Percentiles rank a stretch among this genome's conserved stretches.
These are phyloP conservation scores for Acrocephalus scirpaceus DNA, from an alignment of 2,797 vertebrate species.

Conservation along the genomic window DNA sequence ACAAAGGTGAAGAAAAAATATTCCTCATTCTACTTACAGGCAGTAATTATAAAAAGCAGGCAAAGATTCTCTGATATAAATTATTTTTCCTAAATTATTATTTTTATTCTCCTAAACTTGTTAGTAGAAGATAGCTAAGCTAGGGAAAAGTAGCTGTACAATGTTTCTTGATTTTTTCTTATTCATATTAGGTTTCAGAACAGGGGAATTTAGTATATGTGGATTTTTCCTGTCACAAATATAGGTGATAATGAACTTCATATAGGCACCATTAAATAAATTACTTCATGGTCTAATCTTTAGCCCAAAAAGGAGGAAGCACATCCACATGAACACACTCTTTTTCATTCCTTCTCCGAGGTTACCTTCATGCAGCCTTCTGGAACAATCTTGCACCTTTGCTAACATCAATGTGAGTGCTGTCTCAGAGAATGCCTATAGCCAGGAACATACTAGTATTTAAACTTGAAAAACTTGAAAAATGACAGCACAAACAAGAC, in stretches of 20 bases:
- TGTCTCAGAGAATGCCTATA: neutral
- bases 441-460: neutral
- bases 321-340: neutral
- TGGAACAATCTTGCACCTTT: rapidly evolving
- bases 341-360: neutral
- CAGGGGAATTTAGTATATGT: neutral
- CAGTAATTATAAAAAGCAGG: neutral
- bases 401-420: rapidly evolving
- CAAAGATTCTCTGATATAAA: neutral
- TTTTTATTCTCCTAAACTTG: neutral
- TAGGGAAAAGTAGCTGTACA: neutral
- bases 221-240: neutral
- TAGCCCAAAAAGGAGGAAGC: neutral
- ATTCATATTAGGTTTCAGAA: neutral
- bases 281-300: neutral
- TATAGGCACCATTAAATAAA: neutral
- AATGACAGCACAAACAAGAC: neutral
- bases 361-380: neutral
- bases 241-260: neutral
- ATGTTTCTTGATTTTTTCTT: neutral
- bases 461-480: neutral
- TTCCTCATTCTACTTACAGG: neutral
- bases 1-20: neutral
- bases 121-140: neutral
- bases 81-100: neutral